These are phyloP conservation scores for Platorchestia sp. DNA, from an alignment of 1,140 invertebrate species.

Conservation along the genomic window DNA sequence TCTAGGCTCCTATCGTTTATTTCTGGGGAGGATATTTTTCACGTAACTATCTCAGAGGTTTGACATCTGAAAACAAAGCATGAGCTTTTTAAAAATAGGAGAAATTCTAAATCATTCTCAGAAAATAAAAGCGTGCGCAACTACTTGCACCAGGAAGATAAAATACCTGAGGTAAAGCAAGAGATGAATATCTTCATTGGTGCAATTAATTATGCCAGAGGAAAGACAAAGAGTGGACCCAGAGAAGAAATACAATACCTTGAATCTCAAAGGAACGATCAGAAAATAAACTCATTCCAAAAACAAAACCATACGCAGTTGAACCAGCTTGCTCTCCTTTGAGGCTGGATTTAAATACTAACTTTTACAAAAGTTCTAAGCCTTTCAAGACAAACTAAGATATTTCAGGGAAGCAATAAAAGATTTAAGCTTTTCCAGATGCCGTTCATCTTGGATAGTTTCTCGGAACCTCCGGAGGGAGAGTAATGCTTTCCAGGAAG, in stretches of 20 bases:
- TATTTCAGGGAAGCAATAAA: background rate
- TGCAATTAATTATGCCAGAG: background rate
- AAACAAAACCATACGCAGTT: background rate
- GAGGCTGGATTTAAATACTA: background rate
- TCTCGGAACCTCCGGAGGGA: background rate
- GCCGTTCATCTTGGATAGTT: background rate
- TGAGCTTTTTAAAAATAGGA: no score
- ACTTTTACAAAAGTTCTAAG: background rate
- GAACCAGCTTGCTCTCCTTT: background rate
- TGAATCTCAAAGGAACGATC: background rate
- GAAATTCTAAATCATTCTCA: no score
- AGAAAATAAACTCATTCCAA: background rate
- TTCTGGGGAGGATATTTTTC: background rate
- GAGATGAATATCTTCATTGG: background rate
- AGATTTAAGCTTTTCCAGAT: constrained; percentile 9
- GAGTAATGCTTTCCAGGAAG: background rate
- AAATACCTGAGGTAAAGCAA: background rate
- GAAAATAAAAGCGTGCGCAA: no score
- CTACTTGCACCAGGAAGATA: no score
- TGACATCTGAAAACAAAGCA: background rate
- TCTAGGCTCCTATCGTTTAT: background rate
- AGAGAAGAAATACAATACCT: background rate
- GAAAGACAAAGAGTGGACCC: no score
- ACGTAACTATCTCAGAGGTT: background rate
- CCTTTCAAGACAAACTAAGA: background rate